These are phyloP conservation scores for Steinernema feltiae DNA, from an alignment of 1,140 invertebrate species.

Conservation along the genomic window DNA sequence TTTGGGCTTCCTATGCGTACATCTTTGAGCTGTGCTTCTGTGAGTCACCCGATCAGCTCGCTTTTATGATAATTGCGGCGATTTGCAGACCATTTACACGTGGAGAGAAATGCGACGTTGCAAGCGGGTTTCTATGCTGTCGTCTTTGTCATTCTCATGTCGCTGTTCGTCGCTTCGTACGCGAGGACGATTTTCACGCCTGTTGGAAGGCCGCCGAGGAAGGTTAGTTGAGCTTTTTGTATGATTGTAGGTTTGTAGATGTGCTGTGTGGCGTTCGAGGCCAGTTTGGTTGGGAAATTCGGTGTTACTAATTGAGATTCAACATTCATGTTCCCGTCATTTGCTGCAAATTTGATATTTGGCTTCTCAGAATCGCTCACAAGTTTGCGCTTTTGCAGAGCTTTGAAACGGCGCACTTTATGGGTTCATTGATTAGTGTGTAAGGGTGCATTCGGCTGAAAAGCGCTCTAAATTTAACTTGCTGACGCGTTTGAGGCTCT, in stretches of 20 bases:
- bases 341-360: no score
- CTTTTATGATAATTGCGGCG: slow-evolving; percentile 11
- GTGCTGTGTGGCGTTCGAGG: slow-evolving; percentile 21
- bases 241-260: not conserved
- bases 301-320: no score
- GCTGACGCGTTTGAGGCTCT: no score
- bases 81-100: not conserved
- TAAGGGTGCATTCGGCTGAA: no score
- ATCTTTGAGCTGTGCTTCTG: slow-evolving; percentile 78
- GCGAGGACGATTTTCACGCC: slow-evolving; percentile 34
- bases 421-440: no score
- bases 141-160: slow-evolving; percentile 31
- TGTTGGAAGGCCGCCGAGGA: slow-evolving; percentile 23
- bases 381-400: no score
- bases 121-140: slow-evolving; percentile 28
- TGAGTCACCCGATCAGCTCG: slow-evolving; percentile 15
- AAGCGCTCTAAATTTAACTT: no score
- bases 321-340: no score
- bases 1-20: slow-evolving; percentile 96
- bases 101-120: slow-evolving; percentile 5
- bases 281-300: no score
- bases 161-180: slow-evolving; percentile 34
- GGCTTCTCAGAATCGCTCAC: no score
- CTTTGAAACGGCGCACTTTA: no score
- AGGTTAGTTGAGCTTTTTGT: slow-evolving; percentile 7